These are phyloP conservation scores for Aramus guarauna DNA, from an alignment of 2,113 vertebrate genomes.

Conservation along the genomic window DNA sequence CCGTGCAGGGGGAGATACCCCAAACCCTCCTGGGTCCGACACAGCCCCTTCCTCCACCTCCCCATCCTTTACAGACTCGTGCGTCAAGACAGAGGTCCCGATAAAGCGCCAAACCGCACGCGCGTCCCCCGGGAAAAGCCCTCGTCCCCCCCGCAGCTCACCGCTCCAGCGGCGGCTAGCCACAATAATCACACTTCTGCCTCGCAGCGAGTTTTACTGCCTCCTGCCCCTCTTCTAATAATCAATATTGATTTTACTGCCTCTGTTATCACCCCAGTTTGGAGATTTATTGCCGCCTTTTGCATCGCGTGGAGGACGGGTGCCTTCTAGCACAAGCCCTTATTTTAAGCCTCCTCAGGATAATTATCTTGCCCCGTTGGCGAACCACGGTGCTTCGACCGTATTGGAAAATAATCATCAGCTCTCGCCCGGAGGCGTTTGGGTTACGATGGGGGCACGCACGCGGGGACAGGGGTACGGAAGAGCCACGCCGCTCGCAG, in stretches of 20 bases:
- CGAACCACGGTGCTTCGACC: neutral
- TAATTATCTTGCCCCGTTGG: conserved; percentile 12
- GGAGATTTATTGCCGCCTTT: conserved; percentile 61
- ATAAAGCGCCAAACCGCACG: neutral
- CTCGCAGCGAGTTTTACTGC: conserved; percentile 22
- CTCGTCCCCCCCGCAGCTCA: neutral
- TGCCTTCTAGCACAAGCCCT: conserved; percentile 12
- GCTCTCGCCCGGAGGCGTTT: fast-evolving
- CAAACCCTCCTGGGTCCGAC: neutral
- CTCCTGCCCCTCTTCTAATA: conserved; percentile 58
- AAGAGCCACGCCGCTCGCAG: neutral
- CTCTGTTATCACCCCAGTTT: conserved; percentile 42
- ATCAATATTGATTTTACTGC: conserved; percentile 75
- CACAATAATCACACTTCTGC: neutral
- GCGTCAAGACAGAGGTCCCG: neutral
- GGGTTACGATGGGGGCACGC: fast-evolving
- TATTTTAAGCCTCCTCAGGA: neutral
- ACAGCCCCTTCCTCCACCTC: neutral
- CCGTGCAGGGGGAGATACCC: fast-evolving
- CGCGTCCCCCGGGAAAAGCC: fast-evolving
- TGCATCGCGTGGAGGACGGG: neutral
- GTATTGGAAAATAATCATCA: conserved; percentile 59
- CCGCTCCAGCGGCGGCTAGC: neutral
- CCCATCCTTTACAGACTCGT: fast-evolving
- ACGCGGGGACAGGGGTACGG: fast-evolving